Conservation (phyloP, 2,797 vertebrate genomes). For the Tachyglossus aculeatus region DNA sequence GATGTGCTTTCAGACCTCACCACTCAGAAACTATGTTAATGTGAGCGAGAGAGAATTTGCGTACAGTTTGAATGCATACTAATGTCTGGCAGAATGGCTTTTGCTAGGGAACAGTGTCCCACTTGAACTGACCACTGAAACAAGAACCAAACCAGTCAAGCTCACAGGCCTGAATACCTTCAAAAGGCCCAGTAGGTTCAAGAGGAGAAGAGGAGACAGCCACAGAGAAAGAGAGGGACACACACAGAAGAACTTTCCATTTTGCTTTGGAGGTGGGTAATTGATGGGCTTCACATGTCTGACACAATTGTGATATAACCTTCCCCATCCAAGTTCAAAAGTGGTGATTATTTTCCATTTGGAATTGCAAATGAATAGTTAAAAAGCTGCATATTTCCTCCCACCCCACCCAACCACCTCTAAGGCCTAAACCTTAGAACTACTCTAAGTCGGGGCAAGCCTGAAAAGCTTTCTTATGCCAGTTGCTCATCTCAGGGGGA, state of each 20-base stretch:
- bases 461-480: constrained; percentile 8
- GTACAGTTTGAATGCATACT: not conserved
- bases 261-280: not conserved
- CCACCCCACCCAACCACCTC: constrained; percentile 18
- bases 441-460: not conserved
- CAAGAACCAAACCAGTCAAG: too few species aligned
- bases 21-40: too few species aligned
- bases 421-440: not conserved
- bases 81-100: too few species aligned
- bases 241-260: constrained; percentile 29
- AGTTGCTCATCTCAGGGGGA: not conserved
- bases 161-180: too few species aligned
- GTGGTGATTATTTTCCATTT: not conserved
- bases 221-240: too few species aligned
- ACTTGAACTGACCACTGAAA: too few species aligned
- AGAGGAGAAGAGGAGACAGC: too few species aligned
- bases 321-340: constrained; percentile 4
- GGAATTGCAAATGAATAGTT: not conserved
- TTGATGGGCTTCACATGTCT: constrained; percentile 1
- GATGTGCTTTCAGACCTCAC: not conserved
- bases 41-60: too few species aligned
- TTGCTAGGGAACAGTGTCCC: too few species aligned
- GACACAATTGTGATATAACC: constrained; percentile 14
- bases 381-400: not conserved
- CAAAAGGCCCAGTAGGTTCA: too few species aligned